Conservation (phyloP, 1,140 invertebrate species). For the Arctopsyche grandis region DNA sequence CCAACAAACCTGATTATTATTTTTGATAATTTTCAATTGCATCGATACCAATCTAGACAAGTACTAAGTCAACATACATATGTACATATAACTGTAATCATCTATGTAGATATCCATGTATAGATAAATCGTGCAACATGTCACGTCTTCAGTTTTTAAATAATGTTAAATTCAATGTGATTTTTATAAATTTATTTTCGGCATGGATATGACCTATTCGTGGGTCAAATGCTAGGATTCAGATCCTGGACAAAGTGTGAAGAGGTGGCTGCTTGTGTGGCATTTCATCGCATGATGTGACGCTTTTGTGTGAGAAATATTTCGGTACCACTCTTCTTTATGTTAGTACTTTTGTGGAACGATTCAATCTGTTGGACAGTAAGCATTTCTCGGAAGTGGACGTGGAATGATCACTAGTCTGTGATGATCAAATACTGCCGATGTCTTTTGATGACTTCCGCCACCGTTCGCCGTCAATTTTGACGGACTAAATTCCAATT, state of each 20-base stretch:
- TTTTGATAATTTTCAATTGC: neutral
- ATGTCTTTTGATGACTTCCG: slow-evolving; percentile 2
- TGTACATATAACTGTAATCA: no score
- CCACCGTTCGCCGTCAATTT: neutral
- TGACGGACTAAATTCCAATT: no score
- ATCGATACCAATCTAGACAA: neutral
- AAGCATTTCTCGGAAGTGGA: neutral
- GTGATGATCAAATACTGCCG: slow-evolving; percentile 13
- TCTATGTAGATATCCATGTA: neutral
- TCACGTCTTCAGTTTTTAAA: neutral
- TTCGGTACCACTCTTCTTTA: neutral
- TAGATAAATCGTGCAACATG: no score
- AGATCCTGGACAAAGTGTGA: neutral
- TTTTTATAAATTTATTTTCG: neutral
- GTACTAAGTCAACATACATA: neutral
- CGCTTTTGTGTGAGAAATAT: slow-evolving; percentile 12
- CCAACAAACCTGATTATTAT: no score
- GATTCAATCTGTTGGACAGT: slow-evolving; percentile 9
- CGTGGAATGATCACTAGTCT: neutral
- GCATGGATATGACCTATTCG: neutral
- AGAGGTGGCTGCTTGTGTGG: neutral
- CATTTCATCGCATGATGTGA: neutral
- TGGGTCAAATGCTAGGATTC: no score
- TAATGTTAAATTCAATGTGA: neutral
- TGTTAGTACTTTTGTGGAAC: neutral